Conservation (phyloP, 2,113 vertebrate species). For the Argyrosomus japonicus region DNA sequence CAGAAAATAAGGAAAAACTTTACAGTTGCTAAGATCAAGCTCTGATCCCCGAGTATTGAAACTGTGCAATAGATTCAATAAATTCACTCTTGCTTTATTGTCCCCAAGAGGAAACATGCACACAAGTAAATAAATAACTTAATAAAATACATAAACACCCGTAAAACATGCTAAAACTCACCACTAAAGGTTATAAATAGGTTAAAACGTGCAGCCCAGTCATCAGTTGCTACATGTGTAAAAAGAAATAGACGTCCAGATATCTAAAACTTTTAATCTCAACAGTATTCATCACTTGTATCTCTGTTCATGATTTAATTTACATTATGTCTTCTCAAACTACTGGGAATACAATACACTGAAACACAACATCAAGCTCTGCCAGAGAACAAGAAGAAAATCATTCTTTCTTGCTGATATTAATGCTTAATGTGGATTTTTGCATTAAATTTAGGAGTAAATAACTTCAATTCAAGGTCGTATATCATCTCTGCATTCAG, state of each 20-base stretch:
- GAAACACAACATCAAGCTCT: not conserved
- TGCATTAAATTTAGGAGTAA: not conserved
- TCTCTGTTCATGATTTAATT: not conserved
- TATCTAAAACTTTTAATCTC: not conserved
- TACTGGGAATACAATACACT: not conserved
- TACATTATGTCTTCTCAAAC: not conserved
- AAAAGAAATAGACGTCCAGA: not conserved
- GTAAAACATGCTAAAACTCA: not conserved
- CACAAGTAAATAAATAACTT: not conserved
- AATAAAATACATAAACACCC: conserved; percentile 3
- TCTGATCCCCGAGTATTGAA: not conserved
- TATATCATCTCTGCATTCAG: not conserved
- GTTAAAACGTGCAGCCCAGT: not conserved
- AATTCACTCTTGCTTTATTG: not conserved
- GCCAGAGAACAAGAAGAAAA: not conserved
- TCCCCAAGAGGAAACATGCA: not conserved
- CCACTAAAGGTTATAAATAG: not conserved
- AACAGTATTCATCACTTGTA: too few relatives aligned
- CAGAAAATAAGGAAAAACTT: not conserved
- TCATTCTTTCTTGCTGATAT: not conserved
- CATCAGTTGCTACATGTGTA: not conserved
- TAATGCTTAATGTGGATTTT: not conserved
- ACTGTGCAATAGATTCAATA: not conserved
- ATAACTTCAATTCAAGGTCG: not conserved
- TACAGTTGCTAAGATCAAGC: not conserved